phyloP scores from a whole-genome alignment of 2,888 invertebrate species.

The Agrilus biguttatus region DNA sequence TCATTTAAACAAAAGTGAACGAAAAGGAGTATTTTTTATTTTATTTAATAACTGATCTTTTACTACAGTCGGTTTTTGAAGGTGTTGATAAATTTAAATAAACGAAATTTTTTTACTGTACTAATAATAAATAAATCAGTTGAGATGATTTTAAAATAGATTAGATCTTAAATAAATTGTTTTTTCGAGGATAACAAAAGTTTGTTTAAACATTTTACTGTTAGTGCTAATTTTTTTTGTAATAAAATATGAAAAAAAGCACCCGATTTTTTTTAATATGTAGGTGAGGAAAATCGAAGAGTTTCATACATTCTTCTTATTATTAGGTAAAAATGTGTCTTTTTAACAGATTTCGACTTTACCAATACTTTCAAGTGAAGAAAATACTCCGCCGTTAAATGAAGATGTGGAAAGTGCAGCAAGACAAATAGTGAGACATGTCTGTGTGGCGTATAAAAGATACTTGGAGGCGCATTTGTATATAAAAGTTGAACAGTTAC shows the following conservation, averaged over 20 bases:
- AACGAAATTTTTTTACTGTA: too few species aligned
- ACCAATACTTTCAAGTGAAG: conserved; percentile 66
- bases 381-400: conserved; percentile 40
- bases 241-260: background rate
- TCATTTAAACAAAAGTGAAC: too few species aligned
- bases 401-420: conserved; percentile 88
- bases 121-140: too few species aligned
- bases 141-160: background rate
- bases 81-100: too few species aligned
- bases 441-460: conserved; percentile 74
- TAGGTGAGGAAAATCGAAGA: background rate
- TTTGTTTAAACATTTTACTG: too few species aligned
- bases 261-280: background rate
- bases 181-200: too few species aligned
- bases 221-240: too few species aligned
- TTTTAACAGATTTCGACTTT: conserved; percentile 60
- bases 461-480: conserved; percentile 86
- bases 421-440: conserved; percentile 80
- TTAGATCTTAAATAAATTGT: too few species aligned
- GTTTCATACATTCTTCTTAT: background rate
- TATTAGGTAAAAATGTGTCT: background rate
- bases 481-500: conserved; percentile 58
- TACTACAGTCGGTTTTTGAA: too few species aligned
- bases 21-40: too few species aligned
- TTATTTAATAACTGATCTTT: too few species aligned